Evolutionary conservation across 2,797 vertebrate genomes (phyloP).

Genomic region (Chelidonichthys spinosus): DNA sequence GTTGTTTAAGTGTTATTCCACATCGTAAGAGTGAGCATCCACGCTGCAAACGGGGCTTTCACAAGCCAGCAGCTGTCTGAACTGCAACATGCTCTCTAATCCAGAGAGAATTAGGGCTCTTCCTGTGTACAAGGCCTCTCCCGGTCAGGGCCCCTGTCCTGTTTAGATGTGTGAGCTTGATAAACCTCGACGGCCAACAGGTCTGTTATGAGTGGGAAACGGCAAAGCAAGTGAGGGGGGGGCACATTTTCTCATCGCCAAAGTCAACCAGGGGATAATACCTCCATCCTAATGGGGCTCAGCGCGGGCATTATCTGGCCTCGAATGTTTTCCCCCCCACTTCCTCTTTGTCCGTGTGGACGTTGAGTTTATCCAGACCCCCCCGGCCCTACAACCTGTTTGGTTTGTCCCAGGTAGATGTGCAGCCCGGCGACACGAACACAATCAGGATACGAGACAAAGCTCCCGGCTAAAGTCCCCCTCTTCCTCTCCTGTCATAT

Average conservation of each 20-base stretch:
- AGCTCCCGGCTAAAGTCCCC: slow-evolving; percentile 52
- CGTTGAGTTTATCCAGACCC: slow-evolving; percentile 74
- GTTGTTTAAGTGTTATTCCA: neutral
- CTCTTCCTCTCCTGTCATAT: slow-evolving; percentile 69
- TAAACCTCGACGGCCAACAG: slow-evolving; percentile 84
- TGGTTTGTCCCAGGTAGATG: slow-evolving; percentile 76
- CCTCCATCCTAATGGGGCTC: slow-evolving; percentile 83
- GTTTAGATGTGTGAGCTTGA: slow-evolving; percentile 85
- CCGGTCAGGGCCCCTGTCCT: slow-evolving; percentile 79
- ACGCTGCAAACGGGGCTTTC: slow-evolving; percentile 34
- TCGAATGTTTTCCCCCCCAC: slow-evolving; percentile 66
- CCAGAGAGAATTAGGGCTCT: slow-evolving; percentile 81
- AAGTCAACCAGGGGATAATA: slow-evolving; percentile 84
- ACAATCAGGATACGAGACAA: slow-evolving; percentile 62
- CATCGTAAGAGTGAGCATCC: neutral
- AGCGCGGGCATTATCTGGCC: slow-evolving; percentile 79
- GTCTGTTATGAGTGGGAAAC: slow-evolving; percentile 86
- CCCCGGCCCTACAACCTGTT: slow-evolving; percentile 55
- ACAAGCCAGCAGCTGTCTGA: slow-evolving; percentile 80
- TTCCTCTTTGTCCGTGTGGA: slow-evolving; percentile 82
- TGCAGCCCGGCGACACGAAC: slow-evolving; percentile 43
- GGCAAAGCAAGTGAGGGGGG: slow-evolving; percentile 59
- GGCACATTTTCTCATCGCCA: slow-evolving; percentile 81
- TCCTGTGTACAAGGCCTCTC: slow-evolving; percentile 81
- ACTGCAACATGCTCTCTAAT: slow-evolving; percentile 81